Evolutionary conservation across 2,888 invertebrate genomes (phyloP), one percentile per base, ranked within the genome.

Genomic region (Caenorhabditis drosophilae): DNA sequence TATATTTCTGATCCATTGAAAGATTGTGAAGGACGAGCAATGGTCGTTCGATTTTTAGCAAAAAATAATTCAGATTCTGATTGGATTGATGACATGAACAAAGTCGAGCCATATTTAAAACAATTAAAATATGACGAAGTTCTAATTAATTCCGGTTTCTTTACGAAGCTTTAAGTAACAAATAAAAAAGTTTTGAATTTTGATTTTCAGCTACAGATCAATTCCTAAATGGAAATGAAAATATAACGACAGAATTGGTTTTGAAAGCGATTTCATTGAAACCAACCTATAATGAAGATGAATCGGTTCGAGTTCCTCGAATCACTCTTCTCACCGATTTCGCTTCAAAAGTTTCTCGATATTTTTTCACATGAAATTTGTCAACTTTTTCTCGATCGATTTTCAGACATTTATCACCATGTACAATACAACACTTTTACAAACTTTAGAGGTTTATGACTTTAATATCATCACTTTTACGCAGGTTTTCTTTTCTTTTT

Each of bases 281-380:
- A n/a, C 47, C 50, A 9, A 20, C n/a, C 11, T 56, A 56, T 40
- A 53, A 53, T 26, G 66, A 56, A 16, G 53, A 57, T 22, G 51
- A 31, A 22, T 16, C 20, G n/a, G 56, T 53, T 12, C 45, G 31
- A 15, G 31, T 34, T 0, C 75, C 75, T 0, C 44, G 61, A 31
- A 59, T 76, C 22, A 59, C 62, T 9, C 60, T 76, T 16, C 53
- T 76, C 22, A 73, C 76, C 12, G 76, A 76, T 40, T 76, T 60
- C 31, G 73, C 63, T 1, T 76, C 76, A 6, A 42, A 56, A 50
- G 71, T 72, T 4, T 36, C 11, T 36, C 7, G n/a, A 36, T 36
- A 12, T 15, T n/a, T 36, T 36, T 36, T 36, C n/a, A 15, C 4
- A 36, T 23, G 12, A n/a, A n/a, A 4, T 4, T n/a, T n/a, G n/a